A percentile compares a stretch with the other conserved stretches of the same genome.
phyloP scores from a whole-genome alignment of 2,888 invertebrate genomes.

The Tanaodytes sp. region DNA sequence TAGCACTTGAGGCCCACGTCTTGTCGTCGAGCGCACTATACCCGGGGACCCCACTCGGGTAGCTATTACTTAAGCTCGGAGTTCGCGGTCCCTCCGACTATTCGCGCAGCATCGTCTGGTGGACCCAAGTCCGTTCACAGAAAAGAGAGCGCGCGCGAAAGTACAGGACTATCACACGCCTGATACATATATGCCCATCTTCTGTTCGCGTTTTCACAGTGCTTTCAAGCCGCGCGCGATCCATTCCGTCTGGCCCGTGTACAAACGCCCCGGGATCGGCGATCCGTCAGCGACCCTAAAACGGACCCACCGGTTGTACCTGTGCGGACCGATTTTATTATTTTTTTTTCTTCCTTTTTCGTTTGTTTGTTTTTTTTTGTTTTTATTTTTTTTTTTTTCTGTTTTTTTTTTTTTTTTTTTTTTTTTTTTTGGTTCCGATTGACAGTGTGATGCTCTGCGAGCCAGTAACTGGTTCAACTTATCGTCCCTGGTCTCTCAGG shows the following conservation, averaged over 20 bases:
- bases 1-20: slow-evolving; percentile 32
- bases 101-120: slow-evolving; percentile 70
- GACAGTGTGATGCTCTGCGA: slow-evolving; percentile 59
- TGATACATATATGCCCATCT: slow-evolving; percentile 41
- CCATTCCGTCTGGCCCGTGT: slow-evolving; percentile 1
- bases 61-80: slow-evolving; percentile 69
- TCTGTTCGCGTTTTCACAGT: slow-evolving; percentile 30
- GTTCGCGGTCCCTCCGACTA: slow-evolving; percentile 66
- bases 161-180: slow-evolving; percentile 38
- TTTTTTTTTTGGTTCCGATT: slow-evolving; percentile 53
- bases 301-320: too few relatives aligned
- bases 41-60: slow-evolving; percentile 66
- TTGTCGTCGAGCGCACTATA: slow-evolving; percentile 46
- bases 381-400: slow-evolving; percentile 1
- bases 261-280: too few relatives aligned
- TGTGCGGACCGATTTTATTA: too few relatives aligned
- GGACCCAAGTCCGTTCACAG: slow-evolving; percentile 60
- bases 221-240: slow-evolving; percentile 17
- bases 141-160: slow-evolving; percentile 53
- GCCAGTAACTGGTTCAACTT: slow-evolving; percentile 60
- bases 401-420: slow-evolving; percentile 2
- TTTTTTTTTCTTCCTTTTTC: slow-evolving; percentile 9
- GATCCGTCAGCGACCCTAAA: too few relatives aligned
- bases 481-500: slow-evolving; percentile 45
- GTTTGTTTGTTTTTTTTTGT: too few relatives aligned